Evolutionary conservation across 2,113 vertebrate genomes (phyloP).

Genomic region (human): DNA sequence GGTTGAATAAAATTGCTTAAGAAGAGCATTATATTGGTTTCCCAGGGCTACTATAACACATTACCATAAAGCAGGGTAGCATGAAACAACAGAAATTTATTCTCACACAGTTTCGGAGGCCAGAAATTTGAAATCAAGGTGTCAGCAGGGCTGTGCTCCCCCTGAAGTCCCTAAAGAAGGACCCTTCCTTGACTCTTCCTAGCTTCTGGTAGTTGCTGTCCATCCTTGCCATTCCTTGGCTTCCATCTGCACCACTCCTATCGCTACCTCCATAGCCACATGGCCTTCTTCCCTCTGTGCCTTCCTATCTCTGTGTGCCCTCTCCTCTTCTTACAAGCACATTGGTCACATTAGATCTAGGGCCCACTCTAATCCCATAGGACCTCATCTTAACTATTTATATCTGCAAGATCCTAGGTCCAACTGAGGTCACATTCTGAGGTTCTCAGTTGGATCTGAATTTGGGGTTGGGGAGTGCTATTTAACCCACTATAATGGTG

Average conservation of each 20-base stretch:
- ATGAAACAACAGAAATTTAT: background rate
- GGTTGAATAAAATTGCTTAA: background rate
- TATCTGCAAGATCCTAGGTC: background rate
- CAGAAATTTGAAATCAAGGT: background rate
- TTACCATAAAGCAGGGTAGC: background rate
- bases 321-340: background rate
- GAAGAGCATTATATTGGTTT: background rate
- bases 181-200: background rate
- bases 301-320: background rate
- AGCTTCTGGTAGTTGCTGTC: background rate
- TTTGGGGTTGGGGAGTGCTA: background rate
- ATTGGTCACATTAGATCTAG: background rate
- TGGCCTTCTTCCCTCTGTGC: background rate
- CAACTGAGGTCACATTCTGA: background rate
- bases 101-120: background rate
- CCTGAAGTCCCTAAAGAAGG: background rate
- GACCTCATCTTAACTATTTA: background rate
- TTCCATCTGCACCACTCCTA: accelerated
- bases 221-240: background rate
- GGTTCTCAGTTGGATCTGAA: background rate
- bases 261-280: background rate
- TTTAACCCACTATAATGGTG: background rate
- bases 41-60: background rate
- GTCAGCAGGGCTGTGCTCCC: background rate
- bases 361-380: background rate